Evolutionary conservation across 2,113 vertebrate species (phyloP).

Genomic region (Pipra filicauda): DNA sequence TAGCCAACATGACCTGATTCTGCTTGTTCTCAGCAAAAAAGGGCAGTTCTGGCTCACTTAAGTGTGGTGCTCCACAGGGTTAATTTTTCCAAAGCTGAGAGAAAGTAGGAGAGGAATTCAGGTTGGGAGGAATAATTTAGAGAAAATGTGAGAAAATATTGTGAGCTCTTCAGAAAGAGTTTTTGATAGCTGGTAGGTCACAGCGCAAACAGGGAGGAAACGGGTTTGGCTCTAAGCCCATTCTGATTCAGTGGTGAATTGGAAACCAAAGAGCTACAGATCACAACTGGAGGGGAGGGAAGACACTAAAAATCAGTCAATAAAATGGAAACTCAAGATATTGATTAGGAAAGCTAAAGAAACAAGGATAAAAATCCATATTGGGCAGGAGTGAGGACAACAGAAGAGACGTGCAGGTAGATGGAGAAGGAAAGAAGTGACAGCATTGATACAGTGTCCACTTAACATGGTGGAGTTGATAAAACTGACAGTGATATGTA

Average conservation of each 20-base stretch:
- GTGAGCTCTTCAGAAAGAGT: conserved; percentile 14
- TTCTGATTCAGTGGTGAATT: background rate
- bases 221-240: background rate
- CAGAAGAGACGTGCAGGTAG: background rate
- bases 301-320: background rate
- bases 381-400: background rate
- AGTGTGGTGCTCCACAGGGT: background rate
- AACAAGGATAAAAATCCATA: background rate
- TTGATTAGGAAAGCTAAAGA: background rate
- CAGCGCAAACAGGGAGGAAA: background rate
- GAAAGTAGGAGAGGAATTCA: background rate
- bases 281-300: background rate
- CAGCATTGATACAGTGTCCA: background rate
- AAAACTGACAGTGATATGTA: background rate
- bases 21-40: background rate
- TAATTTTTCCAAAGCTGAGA: conserved; percentile 16
- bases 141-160: conserved; percentile 27
- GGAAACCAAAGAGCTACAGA: conserved; percentile 11
- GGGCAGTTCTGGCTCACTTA: background rate
- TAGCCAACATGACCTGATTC: background rate
- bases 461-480: background rate
- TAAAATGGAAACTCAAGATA: background rate
- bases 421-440: background rate
- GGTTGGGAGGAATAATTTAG: background rate
- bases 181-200: conserved; percentile 39